These are phyloP conservation scores for Parambassis ranga DNA, from an alignment of 2,797 vertebrate species.

Conservation along the genomic window DNA sequence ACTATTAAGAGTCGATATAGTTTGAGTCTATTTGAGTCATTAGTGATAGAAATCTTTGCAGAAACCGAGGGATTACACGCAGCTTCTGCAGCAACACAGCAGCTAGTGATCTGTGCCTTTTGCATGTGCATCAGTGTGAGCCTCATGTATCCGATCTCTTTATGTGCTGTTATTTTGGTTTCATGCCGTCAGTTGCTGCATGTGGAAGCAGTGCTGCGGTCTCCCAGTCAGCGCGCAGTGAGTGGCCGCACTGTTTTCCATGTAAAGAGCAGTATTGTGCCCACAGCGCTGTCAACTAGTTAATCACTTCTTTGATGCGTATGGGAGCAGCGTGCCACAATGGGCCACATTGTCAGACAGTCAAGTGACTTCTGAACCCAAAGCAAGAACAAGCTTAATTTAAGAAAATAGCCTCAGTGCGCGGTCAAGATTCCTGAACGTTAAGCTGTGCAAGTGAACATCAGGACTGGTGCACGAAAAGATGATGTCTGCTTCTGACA, in stretches of 20 bases:
- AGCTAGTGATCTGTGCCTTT: too few relatives aligned
- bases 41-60: neutral
- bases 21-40: too few relatives aligned
- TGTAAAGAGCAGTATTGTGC: slow-evolving; percentile 83
- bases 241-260: slow-evolving; percentile 75
- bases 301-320: slow-evolving; percentile 84
- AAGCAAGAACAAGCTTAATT: slow-evolving; percentile 77
- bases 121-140: slow-evolving; percentile 1
- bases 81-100: neutral
- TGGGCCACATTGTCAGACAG: slow-evolving; percentile 76
- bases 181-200: slow-evolving; percentile 54
- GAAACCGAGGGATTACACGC: too few relatives aligned
- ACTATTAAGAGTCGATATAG: too few relatives aligned
- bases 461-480: slow-evolving; percentile 10
- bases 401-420: slow-evolving; percentile 68
- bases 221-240: slow-evolving; percentile 62
- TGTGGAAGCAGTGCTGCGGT: slow-evolving; percentile 42
- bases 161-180: slow-evolving; percentile 54
- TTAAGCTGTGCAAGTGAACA: slow-evolving; percentile 23
- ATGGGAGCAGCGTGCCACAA: slow-evolving; percentile 77
- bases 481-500: slow-evolving; percentile 37
- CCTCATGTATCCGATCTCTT: neutral
- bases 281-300: slow-evolving; percentile 79
- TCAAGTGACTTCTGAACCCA: slow-evolving; percentile 80
- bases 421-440: slow-evolving; percentile 61